Base-by-base conservation (phyloP, 2,797 vertebrate species). In the Pseudocheirus occidentalis region DNA sequence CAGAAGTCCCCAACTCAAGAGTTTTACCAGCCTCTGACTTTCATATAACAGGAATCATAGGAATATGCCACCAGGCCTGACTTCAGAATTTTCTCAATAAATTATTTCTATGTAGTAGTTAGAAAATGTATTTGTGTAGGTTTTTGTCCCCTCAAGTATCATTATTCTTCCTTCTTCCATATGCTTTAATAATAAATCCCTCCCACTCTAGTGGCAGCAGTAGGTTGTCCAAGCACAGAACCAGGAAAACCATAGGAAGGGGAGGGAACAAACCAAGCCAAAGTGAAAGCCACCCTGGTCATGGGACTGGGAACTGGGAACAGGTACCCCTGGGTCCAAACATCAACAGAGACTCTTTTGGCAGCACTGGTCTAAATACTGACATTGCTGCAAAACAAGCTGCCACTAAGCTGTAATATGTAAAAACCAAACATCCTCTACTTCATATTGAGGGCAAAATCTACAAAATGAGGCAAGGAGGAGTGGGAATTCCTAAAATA, bases 401-500 rank as follows among this genome's bases (percentile, higher is more conserved):
- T 21, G n/a, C 34, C 66, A 73, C 18, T 16, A 7, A 40, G 16
- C 5, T 40, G 4, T 5, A 73, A 40, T 40, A 5, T 73, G 5
- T 73, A n/a, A 40, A 73, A n/a, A 40, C 34, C 16, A 73, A 73
- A 73, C 16, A 40, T 1, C n/a, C 14, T 40, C 34, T 1, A 11
- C n/a, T 40, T 16, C 5, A 40, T 9, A 73, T 21, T 73, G n/a
- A 73, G 6, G 18, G 16, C 6, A 73, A 73, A 73, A 40, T n/a
- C 66, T 73, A 40, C 66, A 73, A 21, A 73, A 6, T 73, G 66
- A 73, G 18, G 29, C 13, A 73, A 21, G 66, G 16, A 5, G 14
- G 4, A 99, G 99, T 99, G 98, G 99, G 99, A 55, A 99, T 99
- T 97, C 99, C 99, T 18, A 99, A 99, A 3, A 99, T 99, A 98